phyloP scores from a whole-genome alignment of 2,113 vertebrate species.

The Carassius gibelio region DNA sequence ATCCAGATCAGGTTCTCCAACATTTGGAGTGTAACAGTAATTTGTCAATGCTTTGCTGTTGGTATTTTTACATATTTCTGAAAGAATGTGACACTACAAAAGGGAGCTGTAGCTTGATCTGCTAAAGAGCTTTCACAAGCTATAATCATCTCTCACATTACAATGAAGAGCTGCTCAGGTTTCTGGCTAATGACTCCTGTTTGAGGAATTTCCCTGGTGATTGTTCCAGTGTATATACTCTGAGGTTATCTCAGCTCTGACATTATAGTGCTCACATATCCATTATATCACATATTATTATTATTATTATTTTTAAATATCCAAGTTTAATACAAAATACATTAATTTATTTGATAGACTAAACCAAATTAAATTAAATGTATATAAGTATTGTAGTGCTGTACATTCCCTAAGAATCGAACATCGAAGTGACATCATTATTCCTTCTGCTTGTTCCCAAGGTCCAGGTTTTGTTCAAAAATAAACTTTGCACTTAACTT shows the following conservation, averaged over 20 bases:
- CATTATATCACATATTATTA: neutral
- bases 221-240: constrained; percentile 61
- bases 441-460: too few relatives aligned
- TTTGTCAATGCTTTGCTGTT: constrained; percentile 66
- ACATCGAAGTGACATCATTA: too few relatives aligned
- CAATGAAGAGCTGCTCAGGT: constrained; percentile 63
- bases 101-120: constrained; percentile 63
- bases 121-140: constrained; percentile 63
- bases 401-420: neutral
- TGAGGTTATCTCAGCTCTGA: constrained; percentile 5
- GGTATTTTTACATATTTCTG: constrained; percentile 67
- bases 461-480: neutral
- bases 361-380: neutral
- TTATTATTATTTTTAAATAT: too few relatives aligned
- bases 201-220: constrained; percentile 72
- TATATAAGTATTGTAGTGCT: neutral
- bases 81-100: constrained; percentile 73
- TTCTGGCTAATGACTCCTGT: constrained; percentile 69
- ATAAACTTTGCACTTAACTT: neutral
- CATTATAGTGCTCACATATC: neutral
- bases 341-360: neutral
- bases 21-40: constrained; percentile 65
- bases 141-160: constrained; percentile 63
- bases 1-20: constrained; percentile 61
- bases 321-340: too few relatives aligned